These are phyloP conservation scores for Xylocopa sonorina DNA, from an alignment of 1,140 invertebrate species.

Conservation along the genomic window DNA sequence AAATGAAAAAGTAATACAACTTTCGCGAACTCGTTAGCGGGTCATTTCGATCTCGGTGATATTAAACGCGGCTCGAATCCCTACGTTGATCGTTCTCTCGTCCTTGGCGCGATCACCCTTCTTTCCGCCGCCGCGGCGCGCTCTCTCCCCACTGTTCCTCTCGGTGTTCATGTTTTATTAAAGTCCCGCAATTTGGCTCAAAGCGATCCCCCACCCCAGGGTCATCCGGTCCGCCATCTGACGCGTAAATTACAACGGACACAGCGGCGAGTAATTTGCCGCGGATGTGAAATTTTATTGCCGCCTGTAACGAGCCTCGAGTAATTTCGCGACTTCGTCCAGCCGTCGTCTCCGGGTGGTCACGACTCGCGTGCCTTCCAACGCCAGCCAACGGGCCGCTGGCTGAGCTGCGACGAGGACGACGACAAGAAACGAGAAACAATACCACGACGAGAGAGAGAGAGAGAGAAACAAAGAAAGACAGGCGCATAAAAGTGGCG, in stretches of 20 bases:
- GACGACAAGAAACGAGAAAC: background rate
- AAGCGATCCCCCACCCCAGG: background rate
- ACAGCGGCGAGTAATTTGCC: slow-evolving; percentile 27
- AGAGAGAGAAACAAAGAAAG: background rate
- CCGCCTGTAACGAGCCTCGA: slow-evolving; percentile 22
- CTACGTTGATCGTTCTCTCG: background rate
- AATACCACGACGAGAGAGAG: background rate
- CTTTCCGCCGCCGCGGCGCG: background rate
- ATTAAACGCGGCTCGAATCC: background rate
- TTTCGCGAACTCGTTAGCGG: background rate
- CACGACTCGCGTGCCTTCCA: background rate
- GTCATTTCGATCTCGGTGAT: background rate
- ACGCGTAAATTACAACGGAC: slow-evolving; percentile 35
- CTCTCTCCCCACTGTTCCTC: background rate
- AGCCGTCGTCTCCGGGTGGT: background rate
- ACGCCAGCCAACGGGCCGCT: background rate
- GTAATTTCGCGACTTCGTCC: slow-evolving; percentile 11
- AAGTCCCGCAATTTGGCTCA: slow-evolving; percentile 31
- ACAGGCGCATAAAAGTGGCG: no score
- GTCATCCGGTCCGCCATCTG: slow-evolving; percentile 29
- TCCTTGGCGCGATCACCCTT: background rate
- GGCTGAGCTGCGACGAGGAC: no score
- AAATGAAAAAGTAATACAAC: no score
- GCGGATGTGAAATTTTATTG: slow-evolving; percentile 36
- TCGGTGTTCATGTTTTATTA: slow-evolving; percentile 33